A percentile compares a stretch with the other conserved stretches of the same genome.
These are phyloP conservation scores for Lymantria monacha DNA, from an alignment of 2,888 invertebrate species.

Conservation along the genomic window DNA sequence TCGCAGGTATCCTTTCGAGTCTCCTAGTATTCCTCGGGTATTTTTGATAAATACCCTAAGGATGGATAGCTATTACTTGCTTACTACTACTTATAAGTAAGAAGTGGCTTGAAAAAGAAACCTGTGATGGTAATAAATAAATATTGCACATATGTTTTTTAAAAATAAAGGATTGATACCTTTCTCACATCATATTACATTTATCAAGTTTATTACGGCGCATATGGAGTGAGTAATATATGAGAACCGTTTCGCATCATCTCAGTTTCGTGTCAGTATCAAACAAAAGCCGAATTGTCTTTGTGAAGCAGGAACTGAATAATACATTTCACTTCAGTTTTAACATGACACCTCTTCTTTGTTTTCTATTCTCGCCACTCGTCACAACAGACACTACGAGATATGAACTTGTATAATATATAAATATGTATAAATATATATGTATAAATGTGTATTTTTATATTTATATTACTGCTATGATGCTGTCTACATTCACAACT, in stretches of 20 bases:
- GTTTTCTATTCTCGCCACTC: constrained; percentile 46
- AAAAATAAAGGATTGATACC: neutral
- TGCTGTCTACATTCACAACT: neutral
- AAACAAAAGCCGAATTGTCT: constrained; percentile 56
- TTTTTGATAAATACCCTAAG: no score
- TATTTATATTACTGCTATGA: constrained; percentile 1
- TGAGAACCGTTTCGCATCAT: constrained; percentile 34
- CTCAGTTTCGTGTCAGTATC: constrained; percentile 46
- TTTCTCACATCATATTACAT: neutral
- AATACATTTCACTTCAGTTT: constrained; percentile 66
- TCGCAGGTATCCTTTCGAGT: no score
- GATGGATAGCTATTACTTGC: no score
- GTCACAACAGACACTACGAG: constrained; percentile 29
- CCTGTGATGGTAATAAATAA: no score
- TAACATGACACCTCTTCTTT: constrained; percentile 64
- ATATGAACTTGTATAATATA: constrained; percentile 20
- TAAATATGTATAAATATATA: neutral
- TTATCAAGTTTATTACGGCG: constrained; percentile 28
- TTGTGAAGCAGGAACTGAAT: constrained; percentile 54
- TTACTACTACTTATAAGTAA: no score
- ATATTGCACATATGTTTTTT: no score
- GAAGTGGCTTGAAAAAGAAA: no score
- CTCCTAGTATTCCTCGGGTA: no score
- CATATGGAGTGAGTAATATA: constrained; percentile 37
- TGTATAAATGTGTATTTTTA: constrained; percentile 1